phyloP scores from a whole-genome alignment of 2,113 vertebrate species.

The Lampris megalopsis region DNA sequence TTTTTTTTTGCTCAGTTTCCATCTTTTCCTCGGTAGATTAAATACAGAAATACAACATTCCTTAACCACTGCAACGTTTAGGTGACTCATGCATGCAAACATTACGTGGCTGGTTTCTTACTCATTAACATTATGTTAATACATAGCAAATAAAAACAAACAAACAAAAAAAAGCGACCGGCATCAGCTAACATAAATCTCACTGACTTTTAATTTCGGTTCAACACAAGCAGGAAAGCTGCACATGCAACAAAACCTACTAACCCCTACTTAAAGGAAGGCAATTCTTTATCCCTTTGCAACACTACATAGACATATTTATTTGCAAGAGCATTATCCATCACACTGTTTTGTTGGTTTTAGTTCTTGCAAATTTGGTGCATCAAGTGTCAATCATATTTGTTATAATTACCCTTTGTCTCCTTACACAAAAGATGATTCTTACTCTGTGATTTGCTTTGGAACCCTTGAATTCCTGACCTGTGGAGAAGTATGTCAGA shows the following conservation, averaged over 20 bases:
- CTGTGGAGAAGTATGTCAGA: constrained; percentile 11
- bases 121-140: constrained; percentile 35
- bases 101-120: constrained; percentile 6
- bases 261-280: constrained; percentile 29
- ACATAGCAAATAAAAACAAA: constrained; percentile 1
- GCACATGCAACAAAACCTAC: constrained; percentile 48
- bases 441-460: constrained; percentile 83
- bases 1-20: constrained; percentile 18
- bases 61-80: constrained; percentile 14
- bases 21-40: constrained; percentile 3
- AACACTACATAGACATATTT: constrained; percentile 8
- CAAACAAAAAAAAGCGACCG: too few species aligned
- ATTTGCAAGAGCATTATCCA: constrained; percentile 21
- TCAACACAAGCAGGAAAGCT: constrained; percentile 42
- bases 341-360: constrained; percentile 21
- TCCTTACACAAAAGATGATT: constrained; percentile 58
- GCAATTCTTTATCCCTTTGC: constrained; percentile 1
- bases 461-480: constrained; percentile 56
- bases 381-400: constrained; percentile 39
- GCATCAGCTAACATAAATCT: constrained; percentile 31
- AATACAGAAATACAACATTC: constrained; percentile 21
- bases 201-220: constrained; percentile 39
- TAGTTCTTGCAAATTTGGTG: not conserved
- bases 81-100: constrained; percentile 35
- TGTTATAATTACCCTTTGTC: constrained; percentile 20